Base-by-base conservation (phyloP, 1,140 invertebrate genomes). In the Brachionus calyciflorus region DNA sequence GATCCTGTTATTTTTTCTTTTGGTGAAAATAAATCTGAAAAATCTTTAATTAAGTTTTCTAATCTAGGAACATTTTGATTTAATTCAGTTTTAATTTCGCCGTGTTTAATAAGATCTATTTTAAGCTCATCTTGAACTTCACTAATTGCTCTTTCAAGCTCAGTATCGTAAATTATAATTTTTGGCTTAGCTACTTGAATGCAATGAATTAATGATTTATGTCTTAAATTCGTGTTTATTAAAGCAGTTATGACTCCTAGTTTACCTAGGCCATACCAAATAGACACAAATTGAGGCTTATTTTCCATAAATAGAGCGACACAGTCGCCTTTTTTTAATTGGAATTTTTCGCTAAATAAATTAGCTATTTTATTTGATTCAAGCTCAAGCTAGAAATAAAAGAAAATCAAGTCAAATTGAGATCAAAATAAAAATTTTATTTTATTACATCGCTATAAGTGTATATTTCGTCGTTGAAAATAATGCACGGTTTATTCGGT, bases 261-360 rank as follows among this genome's bases (percentile, higher is more conserved):
- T 85, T 93, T 93, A 3, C 90, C 89, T 5, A 96, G 82, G 0
- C 93, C 94, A 1, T 96, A 83, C 93, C 93, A 96, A n/a, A 92
- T 87, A 78, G 89, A 90, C 2, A 92, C 87, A 81, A 91, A 94
- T 82, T 95, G 91, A 0, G 90, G 89, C 46, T 90, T 86, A 76
- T 85, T 91, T 79, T 93, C 92, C 90, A 96, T 90, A 33, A 93
- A 88, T 2, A 98, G 80, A 0, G 92, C 91, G 14, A 97, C 88
- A 7, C 90, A 89, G 81, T 96, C 92, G 3, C 90, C 92, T 48
- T 48, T 63, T 65, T 60, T 63, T 37, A 73, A 26, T n/a, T 37
- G 24, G 5, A 40, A 73, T 19, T 37, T 33, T 12, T 73, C 46
- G 2, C 6, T 24, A 51, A 73, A 73, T 41, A 73, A 17, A 73